Base-by-base conservation (phyloP, 1,140 invertebrate genomes). In the Drosophila kikkawai region DNA sequence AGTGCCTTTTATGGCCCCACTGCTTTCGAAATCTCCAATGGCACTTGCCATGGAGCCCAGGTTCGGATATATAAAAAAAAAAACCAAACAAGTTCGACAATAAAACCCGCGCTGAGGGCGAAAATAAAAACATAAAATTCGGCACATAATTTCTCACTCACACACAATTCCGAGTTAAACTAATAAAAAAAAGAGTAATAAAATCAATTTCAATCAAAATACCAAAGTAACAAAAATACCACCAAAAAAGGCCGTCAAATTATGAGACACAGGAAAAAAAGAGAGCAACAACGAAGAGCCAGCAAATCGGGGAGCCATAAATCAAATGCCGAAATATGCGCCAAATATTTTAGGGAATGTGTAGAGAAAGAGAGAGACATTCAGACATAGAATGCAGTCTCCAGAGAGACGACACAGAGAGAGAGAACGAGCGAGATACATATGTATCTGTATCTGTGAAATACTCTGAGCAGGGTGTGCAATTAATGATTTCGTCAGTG, bases 141-240 rank as follows among this genome's bases (percentile, higher is more conserved):
- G 58, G 66, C 81, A 68, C 81, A 83, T 71, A 80, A 84, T 76
- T 83, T 60, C 75, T 56, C 57, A 56, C 67, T 61, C 63, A 48
- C 67, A 56, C 73, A 67, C 67, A 34, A 51, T 13, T 22, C 15
- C 15, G 7, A 55, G 61, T 69, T 79, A 42, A 83, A 73, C 81
- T 80, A 76, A 84, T 76, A 69, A 79, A 63, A 77, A 68, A 82
- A 48, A 7, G 61, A 57, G 60, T 84, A 83, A 84, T 84, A 84
- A 84, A 84, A 84, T 84, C 81, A 84, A 84, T 84, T 84, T 84
- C 81, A 84, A 84, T 84, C 81, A 80, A 82, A 79, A 74, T 73
- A 75, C 60, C 60, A 69, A 66, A 36, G 50, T 50, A 70, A 57
- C 68, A 75, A 51, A 82, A 77, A 56, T 44, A 80, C 67, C 65